Percentiles rank a stretch among this genome's conserved stretches.
Evolutionary conservation across 2,113 vertebrate species (phyloP).

Genomic region (Tetrao urogallus): DNA sequence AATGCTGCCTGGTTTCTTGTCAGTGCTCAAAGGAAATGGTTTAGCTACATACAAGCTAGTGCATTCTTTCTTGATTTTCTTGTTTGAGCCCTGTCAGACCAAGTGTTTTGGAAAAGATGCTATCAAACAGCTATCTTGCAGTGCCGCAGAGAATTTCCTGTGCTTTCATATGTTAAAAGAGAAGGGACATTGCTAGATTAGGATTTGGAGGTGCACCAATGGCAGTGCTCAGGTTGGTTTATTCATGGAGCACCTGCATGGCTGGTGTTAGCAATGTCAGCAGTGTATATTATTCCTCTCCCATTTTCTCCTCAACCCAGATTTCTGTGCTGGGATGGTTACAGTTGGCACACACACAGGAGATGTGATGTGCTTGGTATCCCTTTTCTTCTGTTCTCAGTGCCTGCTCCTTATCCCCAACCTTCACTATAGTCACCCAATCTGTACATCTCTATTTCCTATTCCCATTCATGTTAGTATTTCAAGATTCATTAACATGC

Average conservation of each 20-base stretch:
- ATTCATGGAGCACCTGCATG: not conserved
- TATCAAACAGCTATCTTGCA: not conserved
- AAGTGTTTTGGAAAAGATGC: not conserved
- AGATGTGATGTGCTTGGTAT: not conserved
- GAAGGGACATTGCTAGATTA: accelerated
- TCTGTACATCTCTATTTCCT: not conserved
- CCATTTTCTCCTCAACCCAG: not conserved
- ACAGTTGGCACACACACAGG: not conserved
- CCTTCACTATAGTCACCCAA: not conserved
- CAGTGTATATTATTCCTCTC: accelerated
- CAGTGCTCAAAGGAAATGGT: accelerated
- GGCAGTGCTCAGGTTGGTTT: not conserved
- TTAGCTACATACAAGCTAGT: not conserved
- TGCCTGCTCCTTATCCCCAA: not conserved
- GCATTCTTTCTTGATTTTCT: not conserved
- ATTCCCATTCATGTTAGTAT: accelerated
- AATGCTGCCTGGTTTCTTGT: not conserved
- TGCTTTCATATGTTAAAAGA: not conserved
- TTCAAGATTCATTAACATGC: not conserved
- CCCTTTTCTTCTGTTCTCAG: not conserved
- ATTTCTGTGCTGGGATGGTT: not conserved
- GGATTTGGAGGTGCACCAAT: not conserved
- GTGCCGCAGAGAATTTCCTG: not conserved
- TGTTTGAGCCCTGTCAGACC: not conserved
- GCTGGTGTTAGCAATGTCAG: not conserved